These are phyloP conservation scores for Tinamus guttatus DNA, from an alignment of 2,113 vertebrate species.

Conservation along the genomic window DNA sequence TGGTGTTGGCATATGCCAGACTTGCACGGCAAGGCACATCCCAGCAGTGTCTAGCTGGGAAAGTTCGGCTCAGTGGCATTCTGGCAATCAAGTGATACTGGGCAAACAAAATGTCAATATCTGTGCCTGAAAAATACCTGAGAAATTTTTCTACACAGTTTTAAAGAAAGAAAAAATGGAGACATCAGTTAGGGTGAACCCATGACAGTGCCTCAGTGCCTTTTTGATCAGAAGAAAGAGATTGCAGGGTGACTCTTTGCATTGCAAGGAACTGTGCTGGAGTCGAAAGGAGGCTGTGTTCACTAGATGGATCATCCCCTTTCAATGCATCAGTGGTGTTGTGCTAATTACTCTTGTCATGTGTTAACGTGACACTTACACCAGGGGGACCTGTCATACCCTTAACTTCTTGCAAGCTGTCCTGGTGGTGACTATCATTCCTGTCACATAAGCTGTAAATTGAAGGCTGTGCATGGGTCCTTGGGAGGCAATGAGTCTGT, in stretches of 20 bases:
- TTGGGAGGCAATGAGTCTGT: not conserved
- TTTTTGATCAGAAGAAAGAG: not conserved
- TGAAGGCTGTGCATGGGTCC: not conserved
- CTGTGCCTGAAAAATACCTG: not conserved
- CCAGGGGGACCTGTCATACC: not conserved
- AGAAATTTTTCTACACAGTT: not conserved
- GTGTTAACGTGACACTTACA: not conserved
- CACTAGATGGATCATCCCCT: not conserved
- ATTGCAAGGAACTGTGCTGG: not conserved
- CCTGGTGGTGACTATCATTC: not conserved
- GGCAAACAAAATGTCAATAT: not conserved
- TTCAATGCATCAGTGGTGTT: not conserved
- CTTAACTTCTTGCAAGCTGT: not conserved
- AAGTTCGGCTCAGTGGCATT: not conserved
- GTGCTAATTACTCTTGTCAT: not conserved
- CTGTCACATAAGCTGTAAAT: not conserved
- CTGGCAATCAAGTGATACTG: not conserved
- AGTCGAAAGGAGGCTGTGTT: not conserved
- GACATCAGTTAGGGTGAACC: not conserved
- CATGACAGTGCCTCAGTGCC: not conserved
- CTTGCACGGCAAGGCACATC: not conserved
- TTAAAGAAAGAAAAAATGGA: not conserved
- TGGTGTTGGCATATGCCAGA: not conserved
- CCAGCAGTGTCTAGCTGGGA: not conserved
- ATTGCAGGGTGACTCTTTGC: not conserved